Percentiles rank a stretch among this genome's conserved stretches.
phyloP scores from a whole-genome alignment of 2,113 vertebrate genomes.

The Pelvicachromis taeniatus region DNA sequence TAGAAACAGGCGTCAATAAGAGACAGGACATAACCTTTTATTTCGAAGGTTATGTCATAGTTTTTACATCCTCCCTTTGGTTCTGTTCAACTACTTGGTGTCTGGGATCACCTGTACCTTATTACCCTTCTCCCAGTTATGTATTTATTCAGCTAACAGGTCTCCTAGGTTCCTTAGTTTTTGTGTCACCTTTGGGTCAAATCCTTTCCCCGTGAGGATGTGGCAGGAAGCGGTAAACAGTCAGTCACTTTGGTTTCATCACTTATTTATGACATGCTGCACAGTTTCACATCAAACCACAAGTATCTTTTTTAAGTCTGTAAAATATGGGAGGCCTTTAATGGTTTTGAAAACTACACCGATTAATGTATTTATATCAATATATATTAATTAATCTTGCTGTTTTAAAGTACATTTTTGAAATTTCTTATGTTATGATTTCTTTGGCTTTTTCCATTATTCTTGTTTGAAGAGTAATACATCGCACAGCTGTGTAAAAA shows the following conservation, averaged over 20 bases:
- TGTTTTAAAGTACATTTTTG: background rate
- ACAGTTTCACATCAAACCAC: background rate
- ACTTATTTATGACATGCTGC: background rate
- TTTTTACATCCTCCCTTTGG: background rate
- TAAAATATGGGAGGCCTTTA: background rate
- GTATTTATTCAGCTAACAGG: background rate
- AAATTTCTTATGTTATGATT: background rate
- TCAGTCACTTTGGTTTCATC: background rate
- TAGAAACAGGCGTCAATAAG: too few relatives aligned
- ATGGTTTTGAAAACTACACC: background rate
- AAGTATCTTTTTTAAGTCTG: background rate
- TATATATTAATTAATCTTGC: background rate
- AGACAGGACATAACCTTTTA: too few relatives aligned
- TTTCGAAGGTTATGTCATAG: background rate
- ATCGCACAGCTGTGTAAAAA: background rate
- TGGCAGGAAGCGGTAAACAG: background rate
- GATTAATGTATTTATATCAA: background rate
- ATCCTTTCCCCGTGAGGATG: background rate
- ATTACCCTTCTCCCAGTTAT: background rate
- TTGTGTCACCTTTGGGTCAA: background rate
- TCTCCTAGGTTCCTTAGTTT: background rate
- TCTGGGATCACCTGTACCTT: background rate
- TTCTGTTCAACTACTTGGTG: background rate
- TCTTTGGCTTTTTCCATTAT: background rate
- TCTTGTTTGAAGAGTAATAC: background rate